Evolutionary conservation across 2,113 vertebrate genomes (phyloP).

Genomic region (Cyanoramphus novaezelandiae): DNA sequence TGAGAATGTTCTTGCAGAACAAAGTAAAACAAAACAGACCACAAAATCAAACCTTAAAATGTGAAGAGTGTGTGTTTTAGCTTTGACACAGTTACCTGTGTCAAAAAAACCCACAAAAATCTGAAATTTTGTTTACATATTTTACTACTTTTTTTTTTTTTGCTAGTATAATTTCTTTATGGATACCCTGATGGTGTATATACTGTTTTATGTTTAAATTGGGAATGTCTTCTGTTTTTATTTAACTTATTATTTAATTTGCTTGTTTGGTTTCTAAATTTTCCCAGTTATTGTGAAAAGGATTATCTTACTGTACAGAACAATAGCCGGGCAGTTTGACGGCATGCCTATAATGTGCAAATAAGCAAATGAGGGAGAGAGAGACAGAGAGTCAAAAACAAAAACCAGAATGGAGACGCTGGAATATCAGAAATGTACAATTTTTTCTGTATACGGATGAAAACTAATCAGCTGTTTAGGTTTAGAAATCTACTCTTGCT

Average conservation of each 20-base stretch:
- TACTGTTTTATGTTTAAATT: slow-evolving; percentile 77
- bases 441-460: slow-evolving; percentile 84
- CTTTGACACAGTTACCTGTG: slow-evolving; percentile 95
- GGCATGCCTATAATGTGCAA: slow-evolving; percentile 60
- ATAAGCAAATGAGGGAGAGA: slow-evolving; percentile 35
- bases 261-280: slow-evolving; percentile 76
- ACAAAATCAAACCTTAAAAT: slow-evolving; percentile 79
- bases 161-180: slow-evolving; percentile 88
- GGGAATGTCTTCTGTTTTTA: slow-evolving; percentile 73
- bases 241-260: slow-evolving; percentile 59
- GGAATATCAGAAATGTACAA: slow-evolving; percentile 74
- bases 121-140: slow-evolving; percentile 94
- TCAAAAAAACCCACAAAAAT: slow-evolving; percentile 73
- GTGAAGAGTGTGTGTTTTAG: slow-evolving; percentile 90
- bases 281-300: slow-evolving; percentile 68
- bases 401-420: slow-evolving; percentile 40
- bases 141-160: slow-evolving; percentile 87
- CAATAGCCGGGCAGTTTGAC: slow-evolving; percentile 70
- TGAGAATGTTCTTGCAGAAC: slow-evolving; percentile 86
- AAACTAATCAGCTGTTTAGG: slow-evolving; percentile 88
- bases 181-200: slow-evolving; percentile 80
- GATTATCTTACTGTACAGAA: slow-evolving; percentile 83
- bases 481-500: slow-evolving; percentile 86
- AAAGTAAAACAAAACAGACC: slow-evolving; percentile 77
- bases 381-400: slow-evolving; percentile 12